Evolutionary conservation across 1,140 invertebrate genomes (phyloP).

Genomic region (Drosophila tropicalis): DNA sequence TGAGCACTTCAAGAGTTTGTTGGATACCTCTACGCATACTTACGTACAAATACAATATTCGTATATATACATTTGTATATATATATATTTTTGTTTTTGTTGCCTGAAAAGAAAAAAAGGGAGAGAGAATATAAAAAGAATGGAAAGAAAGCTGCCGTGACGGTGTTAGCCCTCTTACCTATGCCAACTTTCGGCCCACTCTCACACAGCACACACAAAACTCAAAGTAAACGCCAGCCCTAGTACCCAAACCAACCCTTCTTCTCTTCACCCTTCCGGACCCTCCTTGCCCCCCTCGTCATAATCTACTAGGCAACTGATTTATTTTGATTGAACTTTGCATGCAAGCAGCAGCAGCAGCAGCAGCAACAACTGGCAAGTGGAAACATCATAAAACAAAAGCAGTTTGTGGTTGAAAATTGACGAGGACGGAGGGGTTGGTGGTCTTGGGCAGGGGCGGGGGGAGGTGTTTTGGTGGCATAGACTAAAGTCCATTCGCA

Average conservation of each 20-base stretch:
- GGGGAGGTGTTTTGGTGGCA: neutral
- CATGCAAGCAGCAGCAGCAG: slow-evolving; percentile 63
- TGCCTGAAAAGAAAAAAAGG: slow-evolving; percentile 10
- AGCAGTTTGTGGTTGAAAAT: slow-evolving; percentile 56
- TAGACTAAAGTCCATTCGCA: slow-evolving; percentile 52
- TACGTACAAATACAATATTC: neutral
- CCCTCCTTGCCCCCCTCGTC: neutral
- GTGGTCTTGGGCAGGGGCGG: neutral
- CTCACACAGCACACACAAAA: neutral
- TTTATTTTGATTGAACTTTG: slow-evolving; percentile 80
- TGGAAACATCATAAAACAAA: slow-evolving; percentile 58
- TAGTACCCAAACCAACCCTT: neutral
- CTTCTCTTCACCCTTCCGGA: neutral
- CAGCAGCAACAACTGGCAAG: slow-evolving; percentile 56
- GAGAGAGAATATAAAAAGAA: neutral
- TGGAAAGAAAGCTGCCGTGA: slow-evolving; percentile 34
- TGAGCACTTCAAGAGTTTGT: slow-evolving; percentile 58
- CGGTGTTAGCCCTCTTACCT: slow-evolving; percentile 53
- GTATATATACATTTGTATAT: neutral
- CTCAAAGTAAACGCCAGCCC: neutral
- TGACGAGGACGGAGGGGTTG: slow-evolving; percentile 4
- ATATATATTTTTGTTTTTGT: slow-evolving; percentile 2
- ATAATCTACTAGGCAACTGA: slow-evolving; percentile 72
- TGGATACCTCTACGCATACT: neutral
- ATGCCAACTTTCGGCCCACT: slow-evolving; percentile 8